Percentiles rank a stretch among this genome's conserved stretches.
phyloP scores from a whole-genome alignment of 2,797 vertebrate genomes.

The Gallinago solitaria region DNA sequence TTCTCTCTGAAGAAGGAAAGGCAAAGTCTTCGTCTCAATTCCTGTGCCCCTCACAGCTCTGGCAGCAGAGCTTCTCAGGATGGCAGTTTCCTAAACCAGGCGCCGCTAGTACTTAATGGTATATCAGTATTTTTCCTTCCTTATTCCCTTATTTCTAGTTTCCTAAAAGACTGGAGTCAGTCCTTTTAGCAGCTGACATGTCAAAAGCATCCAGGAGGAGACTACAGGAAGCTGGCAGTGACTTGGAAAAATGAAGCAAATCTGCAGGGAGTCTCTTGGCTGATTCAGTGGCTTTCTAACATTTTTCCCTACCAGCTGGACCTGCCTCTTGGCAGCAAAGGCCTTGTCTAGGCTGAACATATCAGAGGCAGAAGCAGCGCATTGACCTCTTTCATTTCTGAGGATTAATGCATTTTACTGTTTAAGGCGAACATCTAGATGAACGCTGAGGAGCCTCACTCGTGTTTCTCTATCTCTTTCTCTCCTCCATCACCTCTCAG shows the following conservation, averaged over 20 bases:
- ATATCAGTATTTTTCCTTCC: neutral
- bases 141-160: neutral
- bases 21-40: neutral
- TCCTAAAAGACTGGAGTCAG: neutral
- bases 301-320: neutral
- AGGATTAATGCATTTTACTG: neutral
- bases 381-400: neutral
- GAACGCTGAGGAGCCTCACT: neutral
- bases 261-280: neutral
- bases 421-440: neutral
- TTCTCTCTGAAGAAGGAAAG: neutral
- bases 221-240: neutral
- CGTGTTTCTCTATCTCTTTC: neutral
- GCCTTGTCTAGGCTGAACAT: neutral
- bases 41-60: neutral
- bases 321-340: neutral
- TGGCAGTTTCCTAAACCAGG: neutral
- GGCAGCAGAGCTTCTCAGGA: neutral
- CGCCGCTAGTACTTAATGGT: neutral
- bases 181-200: neutral
- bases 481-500: neutral
- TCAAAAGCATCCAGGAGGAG: neutral
- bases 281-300: neutral
- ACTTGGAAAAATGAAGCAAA: slow-evolving; percentile 20
- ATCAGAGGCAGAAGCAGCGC: neutral